Conservation (phyloP, 2,797 vertebrate species). For the Balearica regulorum region DNA sequence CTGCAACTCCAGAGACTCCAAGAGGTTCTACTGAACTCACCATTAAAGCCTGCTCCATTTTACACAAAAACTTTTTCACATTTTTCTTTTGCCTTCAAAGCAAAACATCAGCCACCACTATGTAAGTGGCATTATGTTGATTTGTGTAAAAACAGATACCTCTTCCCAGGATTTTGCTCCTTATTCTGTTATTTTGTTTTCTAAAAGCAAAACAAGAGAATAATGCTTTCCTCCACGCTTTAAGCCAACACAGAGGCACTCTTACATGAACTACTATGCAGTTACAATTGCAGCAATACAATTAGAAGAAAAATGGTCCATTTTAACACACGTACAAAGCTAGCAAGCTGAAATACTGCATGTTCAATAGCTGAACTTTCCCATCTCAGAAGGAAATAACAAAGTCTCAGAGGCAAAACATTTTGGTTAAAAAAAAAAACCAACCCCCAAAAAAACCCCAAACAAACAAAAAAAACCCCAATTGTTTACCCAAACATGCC, state of each 20-base stretch:
- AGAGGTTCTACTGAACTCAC: neutral
- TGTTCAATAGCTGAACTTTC: neutral
- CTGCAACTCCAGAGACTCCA: neutral
- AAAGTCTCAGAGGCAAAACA: neutral
- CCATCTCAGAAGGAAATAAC: neutral
- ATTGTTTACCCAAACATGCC: neutral
- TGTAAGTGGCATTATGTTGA: neutral
- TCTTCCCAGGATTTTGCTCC: neutral
- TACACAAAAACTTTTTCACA: neutral
- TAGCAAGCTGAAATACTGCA: neutral
- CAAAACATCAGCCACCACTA: neutral
- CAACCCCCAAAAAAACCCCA: neutral
- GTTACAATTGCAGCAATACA: neutral
- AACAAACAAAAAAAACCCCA: accelerated
- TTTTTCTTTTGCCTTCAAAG: neutral
- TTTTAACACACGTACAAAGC: neutral
- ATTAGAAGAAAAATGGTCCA: neutral
- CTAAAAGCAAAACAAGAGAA: neutral
- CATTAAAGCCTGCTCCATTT: neutral
- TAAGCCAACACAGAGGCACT: neutral
- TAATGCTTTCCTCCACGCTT: neutral
- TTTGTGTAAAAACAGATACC: neutral
- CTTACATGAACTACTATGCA: neutral
- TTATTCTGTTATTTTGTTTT: neutral
- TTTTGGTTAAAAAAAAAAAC: neutral